A percentile compares a stretch with the other conserved stretches of the same genome.
Conservation (phyloP, 2,888 invertebrate genomes). For the Steinernema carpocapsae region DNA sequence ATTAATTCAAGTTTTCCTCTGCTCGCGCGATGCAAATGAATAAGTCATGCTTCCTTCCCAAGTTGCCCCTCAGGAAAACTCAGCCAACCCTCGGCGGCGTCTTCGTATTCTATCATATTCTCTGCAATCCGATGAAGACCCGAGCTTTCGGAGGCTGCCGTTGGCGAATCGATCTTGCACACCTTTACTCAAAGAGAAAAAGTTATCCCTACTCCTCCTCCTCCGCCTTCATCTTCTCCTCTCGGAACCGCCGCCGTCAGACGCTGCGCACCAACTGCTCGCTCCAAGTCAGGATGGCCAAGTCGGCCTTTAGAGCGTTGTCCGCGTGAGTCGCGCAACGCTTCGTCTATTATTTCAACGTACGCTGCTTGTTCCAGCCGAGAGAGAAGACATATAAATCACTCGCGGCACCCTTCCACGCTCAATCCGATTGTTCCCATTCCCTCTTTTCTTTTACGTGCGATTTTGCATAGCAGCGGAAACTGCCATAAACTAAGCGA, state of each 20-base stretch:
- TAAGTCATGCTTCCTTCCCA: too few relatives aligned
- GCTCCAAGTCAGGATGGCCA: not conserved
- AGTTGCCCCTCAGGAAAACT: too few relatives aligned
- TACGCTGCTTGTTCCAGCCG: not conserved
- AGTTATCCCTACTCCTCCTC: not conserved
- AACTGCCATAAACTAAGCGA: too few relatives aligned
- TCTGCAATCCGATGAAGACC: not conserved
- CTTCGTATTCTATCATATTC: not conserved
- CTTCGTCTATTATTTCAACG: constrained; percentile 18
- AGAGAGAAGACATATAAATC: constrained; percentile 25
- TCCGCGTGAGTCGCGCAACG: not conserved
- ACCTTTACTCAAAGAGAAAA: constrained; percentile 29
- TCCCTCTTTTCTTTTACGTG: not conserved
- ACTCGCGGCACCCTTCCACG: constrained; percentile 5
- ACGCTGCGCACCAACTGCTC: not conserved
- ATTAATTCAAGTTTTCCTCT: too few relatives aligned
- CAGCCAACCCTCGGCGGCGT: not conserved
- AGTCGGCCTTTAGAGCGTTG: not conserved
- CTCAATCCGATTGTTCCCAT: constrained; percentile 24
- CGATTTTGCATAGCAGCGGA: not conserved
- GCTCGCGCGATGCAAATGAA: too few relatives aligned
- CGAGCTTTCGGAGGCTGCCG: not conserved
- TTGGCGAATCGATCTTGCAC: constrained; percentile 16
- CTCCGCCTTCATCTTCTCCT: not conserved
- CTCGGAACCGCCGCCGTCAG: too few relatives aligned